These are phyloP conservation scores for Rhodeus uyekii DNA, from an alignment of 2,797 vertebrate genomes.

Conservation along the genomic window DNA sequence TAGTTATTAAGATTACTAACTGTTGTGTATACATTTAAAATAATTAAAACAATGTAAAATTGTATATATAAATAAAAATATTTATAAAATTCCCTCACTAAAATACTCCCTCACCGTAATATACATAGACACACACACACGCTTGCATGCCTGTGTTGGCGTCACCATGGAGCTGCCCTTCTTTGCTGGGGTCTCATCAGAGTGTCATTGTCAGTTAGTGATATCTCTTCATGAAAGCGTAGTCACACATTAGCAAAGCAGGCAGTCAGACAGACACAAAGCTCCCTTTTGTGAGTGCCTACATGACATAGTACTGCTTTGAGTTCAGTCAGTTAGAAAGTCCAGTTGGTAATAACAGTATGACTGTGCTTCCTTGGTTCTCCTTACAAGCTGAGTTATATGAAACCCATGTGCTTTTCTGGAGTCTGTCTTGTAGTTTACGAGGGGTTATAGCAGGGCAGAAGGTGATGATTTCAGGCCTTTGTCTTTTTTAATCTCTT, in stretches of 20 bases:
- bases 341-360: conserved; percentile 5
- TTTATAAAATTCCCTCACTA: too few species aligned
- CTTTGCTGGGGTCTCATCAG: conserved; percentile 32
- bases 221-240: conserved; percentile 29
- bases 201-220: conserved; percentile 40
- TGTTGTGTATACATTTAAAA: neutral
- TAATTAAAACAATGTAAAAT: neutral
- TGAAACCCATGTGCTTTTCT: conserved; percentile 1
- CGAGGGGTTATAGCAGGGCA: neutral
- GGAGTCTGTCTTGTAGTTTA: conserved; percentile 7
- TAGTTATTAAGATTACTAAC: too few species aligned
- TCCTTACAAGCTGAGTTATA: conserved; percentile 14
- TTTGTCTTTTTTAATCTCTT: neutral
- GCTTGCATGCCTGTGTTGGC: conserved; percentile 14
- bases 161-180: conserved; percentile 31
- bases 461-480: conserved; percentile 23
- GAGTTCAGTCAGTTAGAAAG: conserved; percentile 45
- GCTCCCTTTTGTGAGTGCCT: conserved; percentile 28
- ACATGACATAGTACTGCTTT: conserved; percentile 37
- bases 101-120: too few species aligned
- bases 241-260: conserved; percentile 35
- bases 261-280: conserved; percentile 44
- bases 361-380: conserved; percentile 23
- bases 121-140: too few species aligned
- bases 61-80: neutral